Evolutionary conservation across 2,113 vertebrate species (phyloP).

Genomic region (Gymnarchus niloticus): DNA sequence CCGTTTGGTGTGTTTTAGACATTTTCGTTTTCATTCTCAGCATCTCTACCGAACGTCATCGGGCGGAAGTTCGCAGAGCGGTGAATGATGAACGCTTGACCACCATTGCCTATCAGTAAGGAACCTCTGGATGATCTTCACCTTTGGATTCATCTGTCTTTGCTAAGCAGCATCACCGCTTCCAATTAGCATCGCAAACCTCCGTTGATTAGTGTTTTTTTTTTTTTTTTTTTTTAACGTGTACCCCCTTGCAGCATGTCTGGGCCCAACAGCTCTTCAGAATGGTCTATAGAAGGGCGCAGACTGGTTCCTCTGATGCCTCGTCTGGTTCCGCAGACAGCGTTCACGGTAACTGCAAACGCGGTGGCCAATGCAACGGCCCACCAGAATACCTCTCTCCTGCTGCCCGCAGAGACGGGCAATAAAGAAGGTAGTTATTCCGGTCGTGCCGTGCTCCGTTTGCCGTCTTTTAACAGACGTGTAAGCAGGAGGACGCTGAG

Average conservation of each 20-base stretch:
- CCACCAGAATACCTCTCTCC: conserved; percentile 86
- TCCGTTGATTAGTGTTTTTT: neutral
- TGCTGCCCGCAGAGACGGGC: conserved; percentile 85
- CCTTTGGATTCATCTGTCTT: neutral
- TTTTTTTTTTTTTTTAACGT: too few relatives aligned
- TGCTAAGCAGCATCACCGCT: neutral
- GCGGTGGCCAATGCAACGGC: conserved; percentile 84
- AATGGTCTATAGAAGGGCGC: conserved; percentile 96
- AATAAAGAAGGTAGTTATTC: conserved; percentile 84
- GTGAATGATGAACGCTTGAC: conserved; percentile 96
- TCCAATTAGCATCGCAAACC: neutral
- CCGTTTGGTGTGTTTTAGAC: neutral
- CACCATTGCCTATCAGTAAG: conserved; percentile 97
- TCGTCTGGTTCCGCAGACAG: conserved; percentile 89
- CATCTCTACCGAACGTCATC: conserved; percentile 95
- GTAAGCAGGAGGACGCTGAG: neutral
- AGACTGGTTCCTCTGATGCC: conserved; percentile 94
- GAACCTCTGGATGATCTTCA: neutral
- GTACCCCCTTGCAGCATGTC: conserved; percentile 80
- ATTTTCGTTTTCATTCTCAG: conserved; percentile 47
- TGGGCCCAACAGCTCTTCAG: conserved; percentile 91
- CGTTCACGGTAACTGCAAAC: conserved; percentile 89
- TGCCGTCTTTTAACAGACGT: neutral
- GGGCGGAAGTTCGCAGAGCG: conserved; percentile 92
- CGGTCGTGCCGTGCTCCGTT: neutral